A percentile compares a stretch with the other conserved stretches of the same genome.
Evolutionary conservation across 2,888 invertebrate genomes (phyloP).

Genomic region (Drosophila subsilvestris): DNA sequence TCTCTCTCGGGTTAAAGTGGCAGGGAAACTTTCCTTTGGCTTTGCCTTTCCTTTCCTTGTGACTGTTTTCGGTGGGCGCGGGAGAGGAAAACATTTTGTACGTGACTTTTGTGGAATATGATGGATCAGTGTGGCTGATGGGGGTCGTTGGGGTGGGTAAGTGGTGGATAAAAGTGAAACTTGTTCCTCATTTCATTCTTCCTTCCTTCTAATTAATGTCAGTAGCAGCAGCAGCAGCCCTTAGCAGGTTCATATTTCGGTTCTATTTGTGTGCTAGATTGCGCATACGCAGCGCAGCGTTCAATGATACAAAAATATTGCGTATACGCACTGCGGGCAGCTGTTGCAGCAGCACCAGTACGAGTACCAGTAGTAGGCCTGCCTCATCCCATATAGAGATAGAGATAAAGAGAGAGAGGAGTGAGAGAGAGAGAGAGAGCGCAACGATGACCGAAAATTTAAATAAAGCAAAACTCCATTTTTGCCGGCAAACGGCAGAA

Average conservation of each 20-base stretch:
- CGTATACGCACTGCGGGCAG: conserved; percentile 53
- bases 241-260: conserved; percentile 20
- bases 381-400: conserved; percentile 38
- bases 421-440: conserved; percentile 1
- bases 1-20: conserved; percentile 59
- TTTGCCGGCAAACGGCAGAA: conserved; percentile 58
- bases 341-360: conserved; percentile 43
- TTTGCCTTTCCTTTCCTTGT: not conserved
- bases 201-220: conserved; percentile 65
- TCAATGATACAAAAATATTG: conserved; percentile 30
- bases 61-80: not conserved
- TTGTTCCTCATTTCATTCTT: conserved; percentile 41
- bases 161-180: conserved; percentile 71
- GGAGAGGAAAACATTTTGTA: conserved; percentile 45
- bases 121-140: conserved; percentile 61
- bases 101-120: conserved; percentile 76
- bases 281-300: conserved; percentile 43
- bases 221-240: conserved; percentile 21
- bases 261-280: conserved; percentile 27
- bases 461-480: conserved; percentile 72
- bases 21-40: not conserved
- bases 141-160: not conserved
- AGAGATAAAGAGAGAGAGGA: conserved; percentile 18
- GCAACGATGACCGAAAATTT: conserved; percentile 56
- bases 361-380: conserved; percentile 37